These are phyloP conservation scores for Standfussiana lucernea DNA, from an alignment of 2,888 invertebrate genomes.

Conservation along the genomic window DNA sequence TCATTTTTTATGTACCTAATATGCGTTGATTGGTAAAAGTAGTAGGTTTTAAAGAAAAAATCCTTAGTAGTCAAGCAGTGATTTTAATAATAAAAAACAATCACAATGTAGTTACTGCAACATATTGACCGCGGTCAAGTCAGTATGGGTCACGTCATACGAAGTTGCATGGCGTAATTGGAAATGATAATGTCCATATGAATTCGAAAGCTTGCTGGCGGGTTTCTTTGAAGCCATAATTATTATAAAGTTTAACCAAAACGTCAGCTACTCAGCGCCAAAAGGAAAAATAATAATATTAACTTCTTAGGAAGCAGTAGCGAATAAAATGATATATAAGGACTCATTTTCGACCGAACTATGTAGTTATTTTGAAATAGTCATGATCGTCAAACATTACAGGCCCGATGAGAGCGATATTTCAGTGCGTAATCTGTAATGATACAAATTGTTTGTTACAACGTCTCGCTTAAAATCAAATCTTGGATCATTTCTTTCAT, in stretches of 20 bases:
- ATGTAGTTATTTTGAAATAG: neutral
- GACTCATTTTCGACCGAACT: neutral
- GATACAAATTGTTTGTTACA: neutral
- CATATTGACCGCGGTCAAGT: neutral
- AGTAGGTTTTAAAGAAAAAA: neutral
- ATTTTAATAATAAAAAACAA: neutral
- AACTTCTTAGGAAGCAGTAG: neutral
- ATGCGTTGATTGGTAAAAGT: neutral
- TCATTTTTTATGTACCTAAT: neutral
- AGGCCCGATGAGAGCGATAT: neutral
- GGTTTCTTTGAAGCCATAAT: conserved; percentile 10
- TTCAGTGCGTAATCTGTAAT: neutral
- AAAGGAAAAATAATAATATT: neutral
- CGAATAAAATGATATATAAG: neutral
- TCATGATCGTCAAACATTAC: neutral
- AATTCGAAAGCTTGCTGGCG: conserved; percentile 25
- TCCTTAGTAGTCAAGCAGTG: neutral
- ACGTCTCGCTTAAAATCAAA: neutral
- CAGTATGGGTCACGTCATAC: conserved; percentile 10
- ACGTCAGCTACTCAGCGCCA: neutral
- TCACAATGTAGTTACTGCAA: neutral
- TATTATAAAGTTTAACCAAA: conserved; percentile 6
- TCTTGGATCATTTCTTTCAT: neutral
- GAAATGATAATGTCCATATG: conserved; percentile 21
- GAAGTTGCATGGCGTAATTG: conserved; percentile 18